Evolutionary conservation across 2,113 vertebrate species (phyloP).

Genomic region (Marmota monax): DNA sequence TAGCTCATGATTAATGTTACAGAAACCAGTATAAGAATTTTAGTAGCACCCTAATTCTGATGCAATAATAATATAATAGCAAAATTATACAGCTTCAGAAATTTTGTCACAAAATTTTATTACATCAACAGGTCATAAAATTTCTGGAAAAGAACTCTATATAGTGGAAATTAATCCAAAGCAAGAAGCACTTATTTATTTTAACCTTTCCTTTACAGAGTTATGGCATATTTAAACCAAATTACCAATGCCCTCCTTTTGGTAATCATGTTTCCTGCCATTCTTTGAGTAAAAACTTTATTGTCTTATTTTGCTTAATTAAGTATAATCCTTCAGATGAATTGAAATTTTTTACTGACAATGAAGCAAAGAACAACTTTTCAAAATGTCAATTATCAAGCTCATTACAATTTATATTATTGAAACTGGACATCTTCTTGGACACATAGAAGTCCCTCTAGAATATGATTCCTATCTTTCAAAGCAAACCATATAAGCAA

Average conservation of each 20-base stretch:
- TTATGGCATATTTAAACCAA: neutral
- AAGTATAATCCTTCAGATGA: neutral
- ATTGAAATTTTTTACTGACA: slow-evolving; percentile 24
- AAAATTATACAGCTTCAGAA: neutral
- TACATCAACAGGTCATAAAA: neutral
- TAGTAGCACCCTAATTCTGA: neutral
- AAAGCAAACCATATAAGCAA: neutral
- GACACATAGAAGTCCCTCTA: neutral
- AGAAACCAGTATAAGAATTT: slow-evolving; percentile 48
- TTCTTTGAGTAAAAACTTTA: neutral
- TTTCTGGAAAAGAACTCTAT: neutral
- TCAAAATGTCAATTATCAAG: slow-evolving; percentile 4
- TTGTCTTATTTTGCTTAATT: neutral
- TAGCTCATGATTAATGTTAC: neutral
- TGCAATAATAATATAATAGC: neutral
- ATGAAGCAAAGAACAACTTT: neutral
- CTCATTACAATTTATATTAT: neutral
- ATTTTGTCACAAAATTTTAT: slow-evolving; percentile 34
- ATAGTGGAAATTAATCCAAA: slow-evolving; percentile 26
- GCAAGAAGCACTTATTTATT: neutral
- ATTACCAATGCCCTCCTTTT: neutral
- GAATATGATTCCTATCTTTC: neutral
- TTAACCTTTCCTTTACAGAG: neutral
- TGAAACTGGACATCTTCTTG: neutral
- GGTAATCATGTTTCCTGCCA: neutral